These are phyloP conservation scores for Drosophila putrida DNA, from an alignment of 2,888 invertebrate genomes.

Conservation along the genomic window DNA sequence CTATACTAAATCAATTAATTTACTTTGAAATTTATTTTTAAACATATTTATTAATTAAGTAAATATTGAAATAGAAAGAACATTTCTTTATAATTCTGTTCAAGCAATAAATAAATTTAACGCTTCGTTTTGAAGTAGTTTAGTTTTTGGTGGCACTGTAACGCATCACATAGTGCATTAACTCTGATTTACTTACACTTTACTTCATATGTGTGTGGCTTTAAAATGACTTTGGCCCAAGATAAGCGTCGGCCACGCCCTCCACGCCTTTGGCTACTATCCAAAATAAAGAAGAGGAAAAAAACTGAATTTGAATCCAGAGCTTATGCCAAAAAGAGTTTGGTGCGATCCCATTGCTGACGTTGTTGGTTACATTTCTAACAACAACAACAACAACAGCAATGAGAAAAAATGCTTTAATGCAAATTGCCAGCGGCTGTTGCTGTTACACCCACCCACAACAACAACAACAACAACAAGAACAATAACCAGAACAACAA, in stretches of 20 bases:
- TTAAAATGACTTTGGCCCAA: slow-evolving; percentile 37
- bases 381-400: slow-evolving; percentile 36
- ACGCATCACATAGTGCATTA: slow-evolving; percentile 10
- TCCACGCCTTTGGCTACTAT: slow-evolving; percentile 27
- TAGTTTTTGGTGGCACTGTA: neutral
- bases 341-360: slow-evolving; percentile 42
- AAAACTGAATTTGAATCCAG: slow-evolving; percentile 17
- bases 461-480: slow-evolving; percentile 33
- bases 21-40: too few species aligned
- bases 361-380: slow-evolving; percentile 44
- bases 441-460: slow-evolving; percentile 32
- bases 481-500: slow-evolving; percentile 5
- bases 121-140: neutral
- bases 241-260: slow-evolving; percentile 43
- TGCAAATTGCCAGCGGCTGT: slow-evolving; percentile 71
- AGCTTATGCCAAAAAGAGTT: slow-evolving; percentile 29
- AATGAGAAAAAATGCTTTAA: slow-evolving; percentile 61
- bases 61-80: too few species aligned
- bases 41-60: too few species aligned
- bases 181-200: slow-evolving; percentile 15
- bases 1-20: too few species aligned
- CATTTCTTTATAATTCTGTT: too few species aligned
- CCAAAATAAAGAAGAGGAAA: neutral
- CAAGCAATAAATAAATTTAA: too few species aligned
- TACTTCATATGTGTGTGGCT: slow-evolving; percentile 14